Conservation (phyloP, 2,797 vertebrate species). For the Lagocephalus sceleratus region DNA sequence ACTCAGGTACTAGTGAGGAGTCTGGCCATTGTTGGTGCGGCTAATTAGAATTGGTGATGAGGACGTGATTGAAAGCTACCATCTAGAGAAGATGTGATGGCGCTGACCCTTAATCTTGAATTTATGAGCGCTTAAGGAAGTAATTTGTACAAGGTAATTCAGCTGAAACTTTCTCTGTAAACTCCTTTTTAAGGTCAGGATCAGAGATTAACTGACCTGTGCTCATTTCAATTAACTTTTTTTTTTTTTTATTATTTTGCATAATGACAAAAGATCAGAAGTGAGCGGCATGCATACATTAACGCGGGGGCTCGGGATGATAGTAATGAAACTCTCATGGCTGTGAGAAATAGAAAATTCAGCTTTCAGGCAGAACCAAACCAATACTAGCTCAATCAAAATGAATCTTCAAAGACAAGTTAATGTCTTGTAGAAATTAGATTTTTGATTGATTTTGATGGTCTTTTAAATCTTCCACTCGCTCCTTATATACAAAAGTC, state of each 20-base stretch:
- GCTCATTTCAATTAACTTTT: conserved; percentile 9
- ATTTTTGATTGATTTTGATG: no score
- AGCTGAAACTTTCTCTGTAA: conserved; percentile 11
- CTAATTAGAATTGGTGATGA: conserved; percentile 46
- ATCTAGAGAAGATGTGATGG: conserved; percentile 28
- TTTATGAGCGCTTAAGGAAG: conserved; percentile 39
- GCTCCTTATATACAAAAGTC: no score
- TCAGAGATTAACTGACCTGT: conserved; percentile 9
- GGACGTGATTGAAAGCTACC: conserved; percentile 23
- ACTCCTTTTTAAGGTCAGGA: conserved; percentile 25
- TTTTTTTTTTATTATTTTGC: conserved; percentile 19
- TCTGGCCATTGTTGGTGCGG: conserved; percentile 33
- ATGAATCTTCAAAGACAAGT: no score
- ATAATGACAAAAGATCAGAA: conserved; percentile 24
- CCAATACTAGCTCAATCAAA: no score
- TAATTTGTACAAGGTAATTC: conserved; percentile 28
- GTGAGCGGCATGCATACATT: conserved; percentile 2
- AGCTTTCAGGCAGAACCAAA: neutral
- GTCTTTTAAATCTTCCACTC: no score
- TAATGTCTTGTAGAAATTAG: no score
- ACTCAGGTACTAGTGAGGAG: conserved; percentile 34
- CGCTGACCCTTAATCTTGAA: conserved; percentile 27
- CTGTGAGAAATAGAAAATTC: neutral
- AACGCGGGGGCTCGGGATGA: neutral
- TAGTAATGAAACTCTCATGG: conserved; percentile 9